Evolutionary conservation across 2,797 vertebrate species (phyloP), one percentile per base, ranked within the genome.

Genomic region (Percopsis omiscomaycus): DNA sequence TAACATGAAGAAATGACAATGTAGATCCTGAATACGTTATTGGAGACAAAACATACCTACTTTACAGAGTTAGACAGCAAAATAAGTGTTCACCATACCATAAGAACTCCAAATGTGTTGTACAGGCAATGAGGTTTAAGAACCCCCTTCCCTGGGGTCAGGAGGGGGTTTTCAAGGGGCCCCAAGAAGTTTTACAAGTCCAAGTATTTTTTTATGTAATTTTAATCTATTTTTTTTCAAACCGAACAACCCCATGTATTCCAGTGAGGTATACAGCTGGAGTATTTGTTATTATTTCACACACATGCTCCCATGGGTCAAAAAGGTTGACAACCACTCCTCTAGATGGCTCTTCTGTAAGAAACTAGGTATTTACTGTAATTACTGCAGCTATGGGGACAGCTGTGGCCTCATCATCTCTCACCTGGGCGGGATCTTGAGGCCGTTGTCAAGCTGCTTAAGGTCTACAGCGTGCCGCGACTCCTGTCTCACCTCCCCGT

Each of bases 381-480:
- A 22, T 53, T 8, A 66, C 4, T 42, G 37, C 8, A 9, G 37
- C 8, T 42, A 42, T 42, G 54, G 10, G 10, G 37, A 58, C 11
- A 58, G n/a, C 0, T 64, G 15, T 61, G 50, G 53, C 4, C 16
- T 50, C 37, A 42, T 42, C 37, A 56, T 3, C 9, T 73, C 92
- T 93, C 78, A 99, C 98, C 96, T 97, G 0, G 98, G 97, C 48
- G 96, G 97, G 84, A 99, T 98, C 80, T 98, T 97, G 79, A 96
- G 59, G 14, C 94, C 95, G 0, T 95, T 98, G 89, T 97, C 95
- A 4, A 98, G 93, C 69, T 99, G 98, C 79, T 97, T 96, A 67
- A 99, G 94, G 42, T 93, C 94, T 79, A 92, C 92, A 0, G 96
- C 96, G 0, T 97, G 92, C 75, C 93, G 94, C 3, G 98, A 99